A percentile compares a stretch with the other conserved stretches of the same genome.
phyloP scores from a whole-genome alignment of 1,140 invertebrate species.

The Drosophila pallidifrons region DNA sequence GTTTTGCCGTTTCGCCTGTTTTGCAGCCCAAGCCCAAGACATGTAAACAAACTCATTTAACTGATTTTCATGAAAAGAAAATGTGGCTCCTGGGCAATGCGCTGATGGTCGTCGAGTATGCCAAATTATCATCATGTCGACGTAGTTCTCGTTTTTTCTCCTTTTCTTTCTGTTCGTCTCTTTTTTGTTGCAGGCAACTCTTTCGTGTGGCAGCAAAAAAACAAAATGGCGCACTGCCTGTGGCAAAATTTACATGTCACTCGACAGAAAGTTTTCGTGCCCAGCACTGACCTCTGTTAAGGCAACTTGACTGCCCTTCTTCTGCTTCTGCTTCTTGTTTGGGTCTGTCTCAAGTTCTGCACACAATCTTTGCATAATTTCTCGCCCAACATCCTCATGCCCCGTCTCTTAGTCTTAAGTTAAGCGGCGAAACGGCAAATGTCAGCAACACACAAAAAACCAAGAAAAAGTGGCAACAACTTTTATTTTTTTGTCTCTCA shows the following conservation, averaged over 20 bases:
- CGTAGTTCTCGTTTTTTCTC: constrained; percentile 15
- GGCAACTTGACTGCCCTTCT: constrained; percentile 40
- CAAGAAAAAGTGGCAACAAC: constrained; percentile 52
- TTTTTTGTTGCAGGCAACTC: constrained; percentile 64
- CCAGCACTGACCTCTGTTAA: constrained; percentile 56
- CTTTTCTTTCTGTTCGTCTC: constrained; percentile 10
- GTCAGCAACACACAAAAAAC: constrained; percentile 64
- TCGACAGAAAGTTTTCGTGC: constrained; percentile 64
- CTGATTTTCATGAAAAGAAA: constrained; percentile 78
- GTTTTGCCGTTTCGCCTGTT: neutral
- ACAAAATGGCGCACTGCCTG: constrained; percentile 70
- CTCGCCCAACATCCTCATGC: constrained; percentile 25
- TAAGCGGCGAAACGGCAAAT: constrained; percentile 63
- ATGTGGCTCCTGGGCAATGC: constrained; percentile 74
- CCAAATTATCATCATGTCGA: constrained; percentile 57
- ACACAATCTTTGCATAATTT: constrained; percentile 82
- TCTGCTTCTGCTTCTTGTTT: neutral
- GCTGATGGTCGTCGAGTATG: constrained; percentile 34
- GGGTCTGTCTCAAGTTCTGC: constrained; percentile 55
- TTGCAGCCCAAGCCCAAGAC: constrained; percentile 42
- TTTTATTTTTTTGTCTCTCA: constrained; percentile 27
- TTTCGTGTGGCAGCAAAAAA: constrained; percentile 44
- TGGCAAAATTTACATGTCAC: constrained; percentile 79
- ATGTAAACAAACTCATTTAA: constrained; percentile 84
- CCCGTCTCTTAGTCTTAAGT: neutral